A percentile compares a stretch with the other conserved stretches of the same genome.
Evolutionary conservation across 2,888 invertebrate species (phyloP).

Genomic region (Thereva nobilitata): DNA sequence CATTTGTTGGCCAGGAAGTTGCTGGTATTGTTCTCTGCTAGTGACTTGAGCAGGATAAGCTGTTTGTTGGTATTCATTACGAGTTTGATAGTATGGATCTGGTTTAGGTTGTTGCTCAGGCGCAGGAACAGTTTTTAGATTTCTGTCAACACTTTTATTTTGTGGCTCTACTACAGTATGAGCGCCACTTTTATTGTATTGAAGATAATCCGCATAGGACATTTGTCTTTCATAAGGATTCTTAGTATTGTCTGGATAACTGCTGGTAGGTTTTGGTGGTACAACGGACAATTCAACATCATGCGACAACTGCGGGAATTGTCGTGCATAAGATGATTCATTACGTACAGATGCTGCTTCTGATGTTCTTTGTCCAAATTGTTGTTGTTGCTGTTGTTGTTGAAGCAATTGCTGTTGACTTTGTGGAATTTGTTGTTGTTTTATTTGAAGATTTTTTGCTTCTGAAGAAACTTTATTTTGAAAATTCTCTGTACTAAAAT

Average conservation of each 20-base stretch:
- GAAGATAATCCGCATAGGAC: neutral
- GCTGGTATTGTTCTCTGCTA: too few species aligned
- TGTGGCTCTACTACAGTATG: neutral
- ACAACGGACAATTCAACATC: conserved; percentile 42
- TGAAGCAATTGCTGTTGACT: neutral
- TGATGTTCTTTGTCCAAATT: neutral
- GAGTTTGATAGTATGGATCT: too few species aligned
- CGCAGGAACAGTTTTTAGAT: too few species aligned
- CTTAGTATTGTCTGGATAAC: neutral
- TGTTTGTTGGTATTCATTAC: too few species aligned
- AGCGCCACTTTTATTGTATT: neutral
- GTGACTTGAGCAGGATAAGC: too few species aligned
- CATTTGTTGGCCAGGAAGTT: conserved; percentile 1
- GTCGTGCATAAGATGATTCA: conserved; percentile 20
- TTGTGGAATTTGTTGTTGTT: conserved; percentile 2
- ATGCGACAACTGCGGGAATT: conserved; percentile 41
- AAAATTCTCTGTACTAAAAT: conserved; percentile 40
- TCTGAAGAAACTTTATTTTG: conserved; percentile 30
- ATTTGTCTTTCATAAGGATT: neutral
- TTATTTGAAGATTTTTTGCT: neutral
- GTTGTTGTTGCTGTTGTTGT: neutral
- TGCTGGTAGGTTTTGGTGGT: conserved; percentile 10
- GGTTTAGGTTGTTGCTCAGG: too few species aligned
- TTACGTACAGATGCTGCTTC: neutral
- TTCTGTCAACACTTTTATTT: too few species aligned